Conservation (phyloP, 2,888 invertebrate genomes). For the Dolichomitus sp. region DNA sequence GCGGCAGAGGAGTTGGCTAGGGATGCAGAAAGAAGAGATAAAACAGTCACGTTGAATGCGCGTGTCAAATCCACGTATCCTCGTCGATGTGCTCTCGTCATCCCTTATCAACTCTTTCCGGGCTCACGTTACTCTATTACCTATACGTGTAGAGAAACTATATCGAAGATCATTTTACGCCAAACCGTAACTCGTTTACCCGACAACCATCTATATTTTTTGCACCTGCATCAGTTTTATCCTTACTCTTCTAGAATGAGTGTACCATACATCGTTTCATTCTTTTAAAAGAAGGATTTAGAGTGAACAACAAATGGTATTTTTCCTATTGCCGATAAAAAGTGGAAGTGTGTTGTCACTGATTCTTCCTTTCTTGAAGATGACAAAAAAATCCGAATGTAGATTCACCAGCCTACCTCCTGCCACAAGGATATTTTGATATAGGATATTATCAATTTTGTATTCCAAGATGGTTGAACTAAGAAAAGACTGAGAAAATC, state of each 20-base stretch:
- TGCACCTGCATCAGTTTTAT: background rate
- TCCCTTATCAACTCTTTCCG: conserved; percentile 62
- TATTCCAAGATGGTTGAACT: too few species aligned
- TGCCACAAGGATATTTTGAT: too few species aligned
- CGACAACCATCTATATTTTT: background rate
- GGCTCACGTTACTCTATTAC: conserved; percentile 47
- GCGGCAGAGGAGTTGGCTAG: conserved; percentile 32
- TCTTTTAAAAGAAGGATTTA: background rate
- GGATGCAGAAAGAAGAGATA: conserved; percentile 48
- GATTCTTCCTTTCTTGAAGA: background rate
- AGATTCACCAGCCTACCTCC: too few species aligned
- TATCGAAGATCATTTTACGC: conserved; percentile 43
- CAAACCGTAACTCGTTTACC: conserved; percentile 9
- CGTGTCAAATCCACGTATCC: conserved; percentile 71
- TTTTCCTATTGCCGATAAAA: background rate
- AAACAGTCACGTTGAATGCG: conserved; percentile 66
- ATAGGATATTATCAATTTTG: too few species aligned
- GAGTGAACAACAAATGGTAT: too few species aligned
- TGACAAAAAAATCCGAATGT: background rate
- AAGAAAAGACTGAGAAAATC: background rate
- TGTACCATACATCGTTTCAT: background rate
- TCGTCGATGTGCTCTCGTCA: conserved; percentile 68
- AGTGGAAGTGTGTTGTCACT: background rate
- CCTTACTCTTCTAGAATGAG: background rate
- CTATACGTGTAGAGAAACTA: conserved; percentile 39